Percentiles rank a stretch among this genome's conserved stretches.
These are phyloP conservation scores for Kryptolebias marmoratus DNA, from an alignment of 2,113 vertebrate species.

Conservation along the genomic window DNA sequence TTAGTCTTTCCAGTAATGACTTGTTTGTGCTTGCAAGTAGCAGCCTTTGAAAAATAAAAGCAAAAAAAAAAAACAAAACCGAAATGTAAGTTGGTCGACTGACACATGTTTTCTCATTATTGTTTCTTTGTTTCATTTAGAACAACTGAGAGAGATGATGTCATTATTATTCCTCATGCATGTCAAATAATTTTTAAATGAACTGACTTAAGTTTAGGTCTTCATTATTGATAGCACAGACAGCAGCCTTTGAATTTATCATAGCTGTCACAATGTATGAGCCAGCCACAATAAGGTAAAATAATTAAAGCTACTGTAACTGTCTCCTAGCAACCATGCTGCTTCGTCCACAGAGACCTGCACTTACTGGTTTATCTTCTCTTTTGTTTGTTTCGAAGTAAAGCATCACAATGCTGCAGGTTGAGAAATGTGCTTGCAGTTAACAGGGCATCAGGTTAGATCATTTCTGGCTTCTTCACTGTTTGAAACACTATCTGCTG, in stretches of 20 bases:
- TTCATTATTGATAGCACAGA: constrained; percentile 14
- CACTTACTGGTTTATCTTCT: neutral
- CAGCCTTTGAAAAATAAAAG: neutral
- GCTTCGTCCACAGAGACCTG: neutral
- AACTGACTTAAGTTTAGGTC: constrained; percentile 2
- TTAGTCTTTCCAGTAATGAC: neutral
- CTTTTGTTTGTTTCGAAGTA: constrained; percentile 2
- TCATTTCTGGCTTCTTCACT: constrained; percentile 13
- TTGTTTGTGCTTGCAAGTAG: neutral
- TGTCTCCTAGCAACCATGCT: constrained; percentile 17
- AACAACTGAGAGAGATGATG: constrained; percentile 1
- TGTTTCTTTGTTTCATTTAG: neutral
- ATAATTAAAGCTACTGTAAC: constrained; percentile 24
- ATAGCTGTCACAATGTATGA: constrained; percentile 1
- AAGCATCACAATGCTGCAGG: neutral
- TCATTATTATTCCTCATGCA: neutral
- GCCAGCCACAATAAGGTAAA: neutral
- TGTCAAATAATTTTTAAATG: constrained; percentile 5
- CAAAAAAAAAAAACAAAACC: neutral
- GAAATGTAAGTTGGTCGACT: neutral
- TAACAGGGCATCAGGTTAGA: neutral
- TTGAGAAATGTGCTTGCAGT: constrained; percentile 7
- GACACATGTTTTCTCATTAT: neutral
- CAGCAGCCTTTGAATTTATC: neutral
- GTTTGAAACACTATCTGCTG: constrained; percentile 9